phyloP scores from a whole-genome alignment of 2,797 vertebrate species.

The Clangula hyemalis region DNA sequence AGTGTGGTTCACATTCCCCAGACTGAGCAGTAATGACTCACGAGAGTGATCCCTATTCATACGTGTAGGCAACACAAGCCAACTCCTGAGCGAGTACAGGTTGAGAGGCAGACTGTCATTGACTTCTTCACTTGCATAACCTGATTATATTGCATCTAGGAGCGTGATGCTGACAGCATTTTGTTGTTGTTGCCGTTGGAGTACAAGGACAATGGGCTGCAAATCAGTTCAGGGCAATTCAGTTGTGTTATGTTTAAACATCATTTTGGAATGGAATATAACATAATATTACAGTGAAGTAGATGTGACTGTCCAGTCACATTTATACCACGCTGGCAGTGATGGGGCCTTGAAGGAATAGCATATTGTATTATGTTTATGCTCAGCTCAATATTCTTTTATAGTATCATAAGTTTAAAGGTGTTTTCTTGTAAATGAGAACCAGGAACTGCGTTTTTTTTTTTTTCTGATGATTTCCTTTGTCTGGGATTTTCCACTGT shows the following conservation, averaged over 20 bases:
- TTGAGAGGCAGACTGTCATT: slow-evolving; percentile 15
- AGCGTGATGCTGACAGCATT: background rate
- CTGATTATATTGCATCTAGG: background rate
- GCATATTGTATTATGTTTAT: background rate
- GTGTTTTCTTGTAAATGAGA: background rate
- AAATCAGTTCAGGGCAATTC: slow-evolving; percentile 44
- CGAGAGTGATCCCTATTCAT: background rate
- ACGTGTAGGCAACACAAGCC: background rate
- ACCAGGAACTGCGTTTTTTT: background rate
- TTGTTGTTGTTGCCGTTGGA: background rate
- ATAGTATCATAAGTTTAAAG: background rate
- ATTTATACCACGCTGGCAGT: background rate
- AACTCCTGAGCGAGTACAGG: background rate
- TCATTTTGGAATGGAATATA: slow-evolving; percentile 43
- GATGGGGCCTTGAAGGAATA: background rate
- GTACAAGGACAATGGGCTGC: slow-evolving; percentile 49
- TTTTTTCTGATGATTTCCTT: slow-evolving; percentile 20
- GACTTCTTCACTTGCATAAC: slow-evolving; percentile 30
- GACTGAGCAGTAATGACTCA: background rate
- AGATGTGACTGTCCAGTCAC: slow-evolving; percentile 4
- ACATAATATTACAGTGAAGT: slow-evolving; percentile 22
- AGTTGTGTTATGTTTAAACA: slow-evolving; percentile 50
- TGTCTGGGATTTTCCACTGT: background rate
- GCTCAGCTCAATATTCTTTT: background rate
- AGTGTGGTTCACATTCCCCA: background rate